These are phyloP conservation scores for Wiebesia pumilae DNA, from an alignment of 1,140 invertebrate genomes.

Conservation along the genomic window DNA sequence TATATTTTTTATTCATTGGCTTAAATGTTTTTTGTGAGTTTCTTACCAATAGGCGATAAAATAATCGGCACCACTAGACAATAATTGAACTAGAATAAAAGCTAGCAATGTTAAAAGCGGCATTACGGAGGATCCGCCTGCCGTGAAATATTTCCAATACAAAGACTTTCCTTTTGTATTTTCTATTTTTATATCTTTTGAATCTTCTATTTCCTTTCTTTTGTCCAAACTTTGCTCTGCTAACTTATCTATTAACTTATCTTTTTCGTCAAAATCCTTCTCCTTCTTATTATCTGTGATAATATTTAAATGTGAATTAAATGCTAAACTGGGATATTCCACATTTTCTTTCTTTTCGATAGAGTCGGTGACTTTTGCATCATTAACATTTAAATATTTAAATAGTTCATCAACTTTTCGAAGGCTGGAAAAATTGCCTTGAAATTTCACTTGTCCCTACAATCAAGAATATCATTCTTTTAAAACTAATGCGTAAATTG, in stretches of 20 bases:
- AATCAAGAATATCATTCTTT: not conserved
- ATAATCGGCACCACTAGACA: constrained; percentile 80
- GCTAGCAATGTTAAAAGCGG: constrained; percentile 71
- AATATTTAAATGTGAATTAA: not conserved
- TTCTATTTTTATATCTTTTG: not conserved
- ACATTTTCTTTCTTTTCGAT: not conserved
- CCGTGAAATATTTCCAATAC: constrained; percentile 42
- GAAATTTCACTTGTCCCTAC: constrained; percentile 28
- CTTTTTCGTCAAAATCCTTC: not conserved
- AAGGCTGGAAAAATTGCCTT: constrained; percentile 22
- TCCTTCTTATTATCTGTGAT: not conserved
- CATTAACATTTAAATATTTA: constrained; percentile 21
- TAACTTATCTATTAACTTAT: constrained; percentile 18
- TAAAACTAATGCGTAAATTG: too few species aligned
- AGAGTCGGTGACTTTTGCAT: not conserved
- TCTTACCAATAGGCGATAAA: constrained; percentile 80
- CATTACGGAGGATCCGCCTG: constrained; percentile 50
- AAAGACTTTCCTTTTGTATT: not conserved
- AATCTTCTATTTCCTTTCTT: not conserved
- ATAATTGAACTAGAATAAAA: constrained; percentile 74
- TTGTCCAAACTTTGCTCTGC: not conserved
- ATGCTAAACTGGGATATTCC: not conserved
- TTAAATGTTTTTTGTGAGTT: not conserved
- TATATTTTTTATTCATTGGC: not conserved
- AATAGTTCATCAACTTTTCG: not conserved